Conservation (phyloP, 1,140 invertebrate species). For the Planococcus citri region DNA sequence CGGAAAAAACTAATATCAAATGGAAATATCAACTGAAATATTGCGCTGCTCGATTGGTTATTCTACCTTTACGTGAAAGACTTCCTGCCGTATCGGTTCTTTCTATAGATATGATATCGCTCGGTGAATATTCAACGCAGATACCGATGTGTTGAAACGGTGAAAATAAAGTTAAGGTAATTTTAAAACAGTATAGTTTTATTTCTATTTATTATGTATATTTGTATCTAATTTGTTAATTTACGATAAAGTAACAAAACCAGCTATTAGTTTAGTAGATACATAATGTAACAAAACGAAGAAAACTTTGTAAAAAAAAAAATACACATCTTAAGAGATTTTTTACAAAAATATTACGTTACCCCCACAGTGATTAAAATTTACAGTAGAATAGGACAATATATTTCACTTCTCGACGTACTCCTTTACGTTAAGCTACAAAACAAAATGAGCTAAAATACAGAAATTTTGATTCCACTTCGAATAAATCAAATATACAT, state of each 20-base stretch:
- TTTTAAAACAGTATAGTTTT: not conserved
- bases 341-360: not conserved
- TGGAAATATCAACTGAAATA: constrained; percentile 40
- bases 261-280: not conserved
- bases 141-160: constrained; percentile 26
- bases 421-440: not conserved
- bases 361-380: not conserved
- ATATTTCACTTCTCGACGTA: not conserved
- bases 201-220: not conserved
- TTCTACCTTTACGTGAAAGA: constrained; percentile 27
- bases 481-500: constrained; percentile 69
- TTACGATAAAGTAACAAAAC: not conserved
- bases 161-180: not conserved
- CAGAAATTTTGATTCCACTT: constrained; percentile 10
- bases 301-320: not conserved
- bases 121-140: constrained; percentile 23
- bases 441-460: not conserved
- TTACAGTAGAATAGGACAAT: too few species aligned
- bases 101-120: constrained; percentile 22
- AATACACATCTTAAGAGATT: not conserved
- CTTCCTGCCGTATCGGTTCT: constrained; percentile 24
- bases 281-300: not conserved
- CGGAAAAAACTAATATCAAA: constrained; percentile 36
- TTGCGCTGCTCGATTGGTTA: constrained; percentile 36
- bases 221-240: not conserved